Evolutionary conservation across 1,140 invertebrate genomes (phyloP), one percentile per base, ranked within the genome.

Genomic region (Drosophila murphyi): DNA sequence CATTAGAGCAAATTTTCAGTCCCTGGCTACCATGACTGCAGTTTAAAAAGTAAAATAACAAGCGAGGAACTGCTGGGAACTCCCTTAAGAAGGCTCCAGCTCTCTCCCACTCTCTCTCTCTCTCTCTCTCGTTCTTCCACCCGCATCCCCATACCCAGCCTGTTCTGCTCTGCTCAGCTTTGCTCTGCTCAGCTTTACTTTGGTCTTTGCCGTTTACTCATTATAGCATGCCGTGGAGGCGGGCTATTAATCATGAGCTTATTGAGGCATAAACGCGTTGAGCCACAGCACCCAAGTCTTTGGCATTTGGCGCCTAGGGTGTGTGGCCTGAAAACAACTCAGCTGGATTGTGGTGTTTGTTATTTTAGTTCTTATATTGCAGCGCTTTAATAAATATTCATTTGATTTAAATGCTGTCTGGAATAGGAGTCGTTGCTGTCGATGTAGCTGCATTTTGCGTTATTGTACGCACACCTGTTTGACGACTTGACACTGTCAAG

Each of bases 191-290:
- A 41, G 51, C 57, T 57, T 70, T 39, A 47, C 48, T 71, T 71
- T 70, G 39, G 45, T 48, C 62, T 67, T 74, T 79, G 83, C 83
- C 76, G 82, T 82, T 88, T 87, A 72, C 82, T 87, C 83, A 87
- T 87, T 87, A 87, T 74, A 77, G 56, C 75, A 61, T 65, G 76
- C 76, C 68, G 78, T 51, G 39, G 71, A 82, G 76, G 77, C 79
- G 70, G 70, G 80, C 83, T 88, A 88, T 88, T 88, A 88, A 88
- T 88, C 83, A 88, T 89, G 83, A 89, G 80, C 83, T 88, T 88
- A 88, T 83, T 88, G 83, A 88, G 77, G 85, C 83, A 86, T 85
- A 85, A 85, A 85, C 78, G 81, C 82, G 77, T 65, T 85, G 81
- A 85, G 81, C 82, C 65, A 80, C 72, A 80, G 64, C 52, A 62